Percentiles rank a stretch among this genome's conserved stretches.
These are phyloP conservation scores for Macrochelys suwanniensis DNA, from an alignment of 2,797 vertebrate genomes.

Conservation along the genomic window DNA sequence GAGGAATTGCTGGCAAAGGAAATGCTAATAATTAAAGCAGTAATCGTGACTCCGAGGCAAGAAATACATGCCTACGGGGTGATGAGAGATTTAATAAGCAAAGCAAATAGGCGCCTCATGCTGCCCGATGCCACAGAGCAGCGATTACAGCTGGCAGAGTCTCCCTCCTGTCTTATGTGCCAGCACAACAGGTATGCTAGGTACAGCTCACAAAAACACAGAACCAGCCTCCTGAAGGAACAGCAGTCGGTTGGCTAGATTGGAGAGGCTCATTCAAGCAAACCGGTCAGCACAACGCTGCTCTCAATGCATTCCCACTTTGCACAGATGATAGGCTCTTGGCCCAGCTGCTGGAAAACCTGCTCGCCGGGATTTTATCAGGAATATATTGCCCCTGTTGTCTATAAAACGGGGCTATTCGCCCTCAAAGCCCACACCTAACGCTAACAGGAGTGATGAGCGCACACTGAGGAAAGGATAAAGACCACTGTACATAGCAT, in stretches of 20 bases:
- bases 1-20: conserved; percentile 50
- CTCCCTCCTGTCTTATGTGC: background rate
- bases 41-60: conserved; percentile 43
- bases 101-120: background rate
- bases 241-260: background rate
- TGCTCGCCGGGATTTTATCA: fast-evolving
- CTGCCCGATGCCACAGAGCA: background rate
- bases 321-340: background rate
- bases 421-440: background rate
- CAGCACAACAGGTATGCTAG: fast-evolving
- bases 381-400: fast-evolving
- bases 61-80: conserved; percentile 50
- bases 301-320: fast-evolving
- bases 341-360: background rate
- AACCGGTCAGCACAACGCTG: fast-evolving
- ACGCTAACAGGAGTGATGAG: fast-evolving
- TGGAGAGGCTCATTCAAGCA: background rate
- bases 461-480: fast-evolving
- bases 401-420: fast-evolving
- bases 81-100: conserved; percentile 27
- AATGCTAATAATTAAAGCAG: conserved; percentile 58
- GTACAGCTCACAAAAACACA: fast-evolving
- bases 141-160: conserved; percentile 15
- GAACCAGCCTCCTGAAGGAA: background rate
- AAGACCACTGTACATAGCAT: background rate